Evolutionary conservation across 2,888 invertebrate genomes (phyloP).

Genomic region (Hypselothyrea guttata): DNA sequence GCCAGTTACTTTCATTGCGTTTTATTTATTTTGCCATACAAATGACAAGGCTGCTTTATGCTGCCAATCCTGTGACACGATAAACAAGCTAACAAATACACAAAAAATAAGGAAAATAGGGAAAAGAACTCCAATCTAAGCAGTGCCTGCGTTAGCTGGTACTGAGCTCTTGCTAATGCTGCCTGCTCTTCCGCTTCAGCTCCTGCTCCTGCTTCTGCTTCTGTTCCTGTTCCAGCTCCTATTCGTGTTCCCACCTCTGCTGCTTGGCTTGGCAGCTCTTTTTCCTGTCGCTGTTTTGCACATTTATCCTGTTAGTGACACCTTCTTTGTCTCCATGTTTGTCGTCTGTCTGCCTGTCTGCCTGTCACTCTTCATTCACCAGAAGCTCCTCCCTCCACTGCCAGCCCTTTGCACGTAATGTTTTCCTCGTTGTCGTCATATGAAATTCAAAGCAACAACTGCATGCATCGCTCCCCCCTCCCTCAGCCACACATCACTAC

Average conservation of each 20-base stretch:
- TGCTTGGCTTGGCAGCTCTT: conserved; percentile 57
- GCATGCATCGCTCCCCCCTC: conserved; percentile 49
- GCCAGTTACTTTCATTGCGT: conserved; percentile 16
- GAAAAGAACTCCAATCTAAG: background rate
- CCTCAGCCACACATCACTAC: conserved; percentile 14
- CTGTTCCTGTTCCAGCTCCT: too few species aligned
- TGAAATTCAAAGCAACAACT: conserved; percentile 76
- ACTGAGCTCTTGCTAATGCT: conserved; percentile 35
- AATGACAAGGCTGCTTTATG: conserved; percentile 71
- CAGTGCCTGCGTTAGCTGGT: too few species aligned
- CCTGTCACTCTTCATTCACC: conserved; percentile 73
- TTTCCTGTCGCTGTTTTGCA: conserved; percentile 75
- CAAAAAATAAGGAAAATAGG: background rate
- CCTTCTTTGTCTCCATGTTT: conserved; percentile 71
- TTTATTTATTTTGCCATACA: conserved; percentile 57
- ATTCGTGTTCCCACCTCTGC: conserved; percentile 2
- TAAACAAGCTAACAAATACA: conserved; percentile 65
- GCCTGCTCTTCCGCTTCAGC: background rate
- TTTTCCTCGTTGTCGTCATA: conserved; percentile 39
- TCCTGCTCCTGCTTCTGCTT: too few species aligned
- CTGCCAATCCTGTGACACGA: conserved; percentile 75
- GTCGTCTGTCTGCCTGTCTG: conserved; percentile 31
- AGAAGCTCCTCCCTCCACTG: conserved; percentile 1
- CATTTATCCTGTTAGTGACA: conserved; percentile 77
- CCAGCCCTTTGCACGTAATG: conserved; percentile 20